Percentiles rank a stretch among this genome's conserved stretches.
phyloP scores from a whole-genome alignment of 2,888 invertebrate genomes.

The Pocota personata region DNA sequence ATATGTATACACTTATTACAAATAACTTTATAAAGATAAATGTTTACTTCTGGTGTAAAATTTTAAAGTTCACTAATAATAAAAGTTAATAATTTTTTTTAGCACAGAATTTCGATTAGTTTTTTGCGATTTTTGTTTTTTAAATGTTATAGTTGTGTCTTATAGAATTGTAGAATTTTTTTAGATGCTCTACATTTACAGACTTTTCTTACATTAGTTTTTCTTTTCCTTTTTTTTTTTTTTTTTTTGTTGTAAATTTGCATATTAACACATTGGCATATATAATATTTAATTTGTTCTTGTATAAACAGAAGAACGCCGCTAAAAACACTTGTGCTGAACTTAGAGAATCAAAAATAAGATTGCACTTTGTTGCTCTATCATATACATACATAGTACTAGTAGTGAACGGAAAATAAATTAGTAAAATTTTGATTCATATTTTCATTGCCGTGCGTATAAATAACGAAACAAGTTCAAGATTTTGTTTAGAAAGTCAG shows the following conservation, averaged over 20 bases:
- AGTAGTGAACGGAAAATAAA: conserved; percentile 30
- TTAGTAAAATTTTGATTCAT: conserved; percentile 10
- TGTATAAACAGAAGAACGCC: conserved; percentile 36
- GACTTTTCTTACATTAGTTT: conserved; percentile 34
- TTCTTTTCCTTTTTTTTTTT: conserved; percentile 22
- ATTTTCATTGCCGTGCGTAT: conserved; percentile 37
- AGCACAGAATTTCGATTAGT: conserved; percentile 70
- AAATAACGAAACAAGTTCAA: conserved; percentile 19
- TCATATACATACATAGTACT: conserved; percentile 10
- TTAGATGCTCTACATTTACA: conserved; percentile 39
- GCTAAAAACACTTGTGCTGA: conserved; percentile 32
- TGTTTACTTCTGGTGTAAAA: conserved; percentile 65
- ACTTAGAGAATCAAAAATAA: conserved; percentile 32
- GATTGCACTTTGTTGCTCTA: conserved; percentile 56
- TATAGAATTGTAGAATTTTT: conserved; percentile 23
- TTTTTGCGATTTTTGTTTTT: conserved; percentile 8
- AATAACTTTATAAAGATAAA: conserved; percentile 65
- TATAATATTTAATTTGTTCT: conserved; percentile 36
- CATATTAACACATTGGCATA: conserved; percentile 62
- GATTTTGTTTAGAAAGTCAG: conserved; percentile 32
- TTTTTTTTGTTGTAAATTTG: conserved; percentile 48
- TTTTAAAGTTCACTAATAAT: conserved; percentile 68
- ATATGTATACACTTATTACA: conserved; percentile 71
- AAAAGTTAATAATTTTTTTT: conserved; percentile 65
- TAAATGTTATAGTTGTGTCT: conserved; percentile 31